phyloP scores from a whole-genome alignment of 2,113 vertebrate genomes.

The Ageneiosus marmoratus region DNA sequence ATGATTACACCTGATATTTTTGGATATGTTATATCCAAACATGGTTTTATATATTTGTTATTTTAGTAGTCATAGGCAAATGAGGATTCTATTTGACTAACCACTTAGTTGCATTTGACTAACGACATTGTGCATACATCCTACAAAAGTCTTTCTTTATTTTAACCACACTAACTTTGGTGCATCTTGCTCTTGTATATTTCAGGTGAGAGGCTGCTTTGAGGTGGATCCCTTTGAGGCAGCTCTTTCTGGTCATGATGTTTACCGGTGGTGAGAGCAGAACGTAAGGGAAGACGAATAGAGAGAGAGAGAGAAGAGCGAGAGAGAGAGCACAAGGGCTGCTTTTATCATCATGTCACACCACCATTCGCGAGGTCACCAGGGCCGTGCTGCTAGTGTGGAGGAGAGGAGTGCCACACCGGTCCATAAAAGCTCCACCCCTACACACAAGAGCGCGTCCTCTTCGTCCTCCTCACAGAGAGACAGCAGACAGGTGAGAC shows the following conservation, averaged over 20 bases:
- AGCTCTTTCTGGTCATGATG: slow-evolving; percentile 41
- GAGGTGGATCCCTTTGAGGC: neutral
- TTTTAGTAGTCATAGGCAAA: slow-evolving; percentile 22
- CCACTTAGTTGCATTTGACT: slow-evolving; percentile 14
- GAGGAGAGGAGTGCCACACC: slow-evolving; percentile 88
- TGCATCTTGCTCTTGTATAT: slow-evolving; percentile 7
- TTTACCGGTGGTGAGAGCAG: slow-evolving; percentile 23
- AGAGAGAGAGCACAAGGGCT: slow-evolving; percentile 12
- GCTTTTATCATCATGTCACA: slow-evolving; percentile 62
- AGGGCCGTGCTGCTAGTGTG: slow-evolving; percentile 84
- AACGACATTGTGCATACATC: neutral
- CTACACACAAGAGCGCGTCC: slow-evolving; percentile 92
- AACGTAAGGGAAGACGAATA: slow-evolving; percentile 14
- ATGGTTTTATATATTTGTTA: slow-evolving; percentile 21
- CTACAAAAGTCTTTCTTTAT: neutral
- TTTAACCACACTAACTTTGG: neutral
- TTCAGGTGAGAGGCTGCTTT: slow-evolving; percentile 38
- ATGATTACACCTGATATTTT: neutral
- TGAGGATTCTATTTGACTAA: slow-evolving; percentile 25
- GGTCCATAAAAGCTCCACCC: slow-evolving; percentile 85
- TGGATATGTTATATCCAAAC: neutral
- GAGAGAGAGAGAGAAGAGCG: neutral
- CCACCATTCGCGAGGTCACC: slow-evolving; percentile 67
- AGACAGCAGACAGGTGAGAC: slow-evolving; percentile 91
- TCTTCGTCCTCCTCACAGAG: slow-evolving; percentile 90